Evolutionary conservation across 2,113 vertebrate genomes (phyloP).

Genomic region (Rhipidura dahli): DNA sequence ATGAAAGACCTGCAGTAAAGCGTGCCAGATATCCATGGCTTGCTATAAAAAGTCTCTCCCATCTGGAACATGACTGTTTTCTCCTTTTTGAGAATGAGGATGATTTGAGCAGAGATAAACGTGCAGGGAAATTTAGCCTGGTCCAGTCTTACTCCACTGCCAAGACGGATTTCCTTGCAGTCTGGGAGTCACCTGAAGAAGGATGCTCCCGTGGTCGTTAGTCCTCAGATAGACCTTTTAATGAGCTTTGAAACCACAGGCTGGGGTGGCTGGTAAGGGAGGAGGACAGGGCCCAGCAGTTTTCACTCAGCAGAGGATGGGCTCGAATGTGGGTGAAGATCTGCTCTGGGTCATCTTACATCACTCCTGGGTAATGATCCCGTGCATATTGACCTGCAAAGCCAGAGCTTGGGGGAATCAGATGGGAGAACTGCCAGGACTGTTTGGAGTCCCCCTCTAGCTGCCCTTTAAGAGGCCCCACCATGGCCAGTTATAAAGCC

Average conservation of each 20-base stretch:
- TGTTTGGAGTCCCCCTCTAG: background rate
- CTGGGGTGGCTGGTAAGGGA: background rate
- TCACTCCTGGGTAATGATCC: background rate
- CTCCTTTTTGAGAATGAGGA: background rate
- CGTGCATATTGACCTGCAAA: background rate
- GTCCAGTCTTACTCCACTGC: background rate
- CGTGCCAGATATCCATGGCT: background rate
- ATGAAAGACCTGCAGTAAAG: constrained; percentile 7
- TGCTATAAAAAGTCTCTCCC: constrained; percentile 9
- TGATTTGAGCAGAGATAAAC: background rate
- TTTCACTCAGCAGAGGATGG: background rate
- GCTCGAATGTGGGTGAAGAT: background rate
- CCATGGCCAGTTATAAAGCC: background rate
- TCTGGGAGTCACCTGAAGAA: background rate
- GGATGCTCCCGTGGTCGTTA: background rate
- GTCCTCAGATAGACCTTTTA: background rate
- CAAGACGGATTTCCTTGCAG: background rate
- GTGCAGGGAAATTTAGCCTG: background rate
- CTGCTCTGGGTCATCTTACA: rapidly evolving
- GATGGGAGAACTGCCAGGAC: background rate
- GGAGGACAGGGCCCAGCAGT: background rate
- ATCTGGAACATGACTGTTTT: background rate
- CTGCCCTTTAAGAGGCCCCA: background rate
- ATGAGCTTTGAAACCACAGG: background rate
- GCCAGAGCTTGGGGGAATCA: background rate